phyloP scores from a whole-genome alignment of 2,888 invertebrate species.

The Nineta flava region DNA sequence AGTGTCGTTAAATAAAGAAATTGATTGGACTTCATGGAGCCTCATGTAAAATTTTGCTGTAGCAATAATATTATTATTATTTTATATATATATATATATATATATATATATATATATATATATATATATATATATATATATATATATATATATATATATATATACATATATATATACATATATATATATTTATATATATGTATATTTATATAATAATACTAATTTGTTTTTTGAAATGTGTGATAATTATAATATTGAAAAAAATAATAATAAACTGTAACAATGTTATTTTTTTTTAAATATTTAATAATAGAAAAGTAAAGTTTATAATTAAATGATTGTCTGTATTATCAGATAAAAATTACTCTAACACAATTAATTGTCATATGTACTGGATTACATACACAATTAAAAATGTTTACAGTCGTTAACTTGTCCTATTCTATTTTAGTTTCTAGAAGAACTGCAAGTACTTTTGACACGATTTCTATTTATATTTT shows the following conservation, averaged over 20 bases:
- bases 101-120: conserved; percentile 12
- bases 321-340: conserved; percentile 4
- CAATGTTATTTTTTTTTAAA: conserved; percentile 9
- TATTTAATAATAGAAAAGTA: conserved; percentile 7
- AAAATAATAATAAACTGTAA: conserved; percentile 3
- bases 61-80: conserved; percentile 30
- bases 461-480: too few species aligned
- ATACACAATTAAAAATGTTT: too few species aligned
- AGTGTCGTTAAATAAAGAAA: background rate
- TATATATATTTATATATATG: too few species aligned
- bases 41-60: conserved; percentile 25
- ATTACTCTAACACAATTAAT: background rate
- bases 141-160: conserved; percentile 12
- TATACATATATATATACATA: too few species aligned
- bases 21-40: conserved; percentile 9
- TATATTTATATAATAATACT: conserved; percentile 24
- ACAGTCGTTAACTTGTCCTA: too few species aligned
- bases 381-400: too few species aligned
- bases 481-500: too few species aligned
- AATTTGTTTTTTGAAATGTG: conserved; percentile 19
- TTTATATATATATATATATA: conserved; percentile 12
- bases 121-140: conserved; percentile 12
- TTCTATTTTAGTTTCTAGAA: too few species aligned
- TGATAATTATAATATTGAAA: conserved; percentile 13
- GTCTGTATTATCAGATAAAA: background rate